Percentiles rank a stretch among this genome's conserved stretches.
Conservation (phyloP, 2,888 invertebrate species). For the Troides oblongomaculatus region DNA sequence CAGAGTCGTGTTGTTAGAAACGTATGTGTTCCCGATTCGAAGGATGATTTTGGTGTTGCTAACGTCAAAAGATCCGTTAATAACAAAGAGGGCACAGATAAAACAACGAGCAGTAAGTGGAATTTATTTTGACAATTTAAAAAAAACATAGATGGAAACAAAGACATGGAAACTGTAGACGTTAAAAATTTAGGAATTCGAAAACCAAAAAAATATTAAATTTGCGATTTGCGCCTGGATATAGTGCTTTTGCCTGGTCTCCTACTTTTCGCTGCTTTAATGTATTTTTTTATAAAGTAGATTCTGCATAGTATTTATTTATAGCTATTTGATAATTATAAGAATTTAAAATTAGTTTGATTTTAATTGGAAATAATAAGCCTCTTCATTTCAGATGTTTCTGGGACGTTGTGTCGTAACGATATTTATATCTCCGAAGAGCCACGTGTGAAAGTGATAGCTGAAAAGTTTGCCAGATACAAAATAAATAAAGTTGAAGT, state of each 20-base stretch:
- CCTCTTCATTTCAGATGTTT: background rate
- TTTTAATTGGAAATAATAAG: background rate
- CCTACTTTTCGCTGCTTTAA: too few species aligned
- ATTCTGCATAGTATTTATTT: too few species aligned
- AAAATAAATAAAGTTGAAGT: conserved; percentile 60
- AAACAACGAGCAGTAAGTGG: background rate
- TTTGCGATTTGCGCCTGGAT: too few species aligned
- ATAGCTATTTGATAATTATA: too few species aligned
- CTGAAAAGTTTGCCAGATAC: conserved; percentile 58
- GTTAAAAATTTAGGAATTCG: too few species aligned
- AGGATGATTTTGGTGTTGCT: background rate
- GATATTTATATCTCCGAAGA: conserved; percentile 52
- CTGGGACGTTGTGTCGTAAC: conserved; percentile 24
- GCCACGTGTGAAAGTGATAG: conserved; percentile 61
- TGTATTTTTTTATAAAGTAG: too few species aligned
- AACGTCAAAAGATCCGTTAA: background rate
- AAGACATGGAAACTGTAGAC: too few species aligned
- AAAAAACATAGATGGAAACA: too few species aligned
- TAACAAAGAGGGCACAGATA: background rate
- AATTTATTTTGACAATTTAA: background rate
- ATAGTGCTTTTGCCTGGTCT: too few species aligned
- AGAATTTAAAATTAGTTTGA: too few species aligned
- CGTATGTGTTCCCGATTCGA: background rate
- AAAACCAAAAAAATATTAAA: too few species aligned
- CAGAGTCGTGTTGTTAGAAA: background rate